Percentiles rank a stretch among this genome's conserved stretches.
These are phyloP conservation scores for Pantherophis vulpinus DNA, from an alignment of 2,797 vertebrate genomes.

Conservation along the genomic window DNA sequence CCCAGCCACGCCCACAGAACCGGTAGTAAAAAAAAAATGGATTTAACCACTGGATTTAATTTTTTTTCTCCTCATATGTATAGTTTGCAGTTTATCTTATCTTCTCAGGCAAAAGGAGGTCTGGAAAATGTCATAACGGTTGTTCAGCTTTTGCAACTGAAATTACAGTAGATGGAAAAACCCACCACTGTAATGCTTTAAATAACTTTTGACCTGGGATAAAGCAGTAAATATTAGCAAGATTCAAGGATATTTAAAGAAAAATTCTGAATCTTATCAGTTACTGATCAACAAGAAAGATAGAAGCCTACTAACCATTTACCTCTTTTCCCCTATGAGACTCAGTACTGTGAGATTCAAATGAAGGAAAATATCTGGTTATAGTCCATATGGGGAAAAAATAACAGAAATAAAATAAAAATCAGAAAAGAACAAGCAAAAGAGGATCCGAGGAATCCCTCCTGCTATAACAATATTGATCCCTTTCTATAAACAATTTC, in stretches of 20 bases:
- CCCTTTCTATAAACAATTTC: not conserved
- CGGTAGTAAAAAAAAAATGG: too few species aligned
- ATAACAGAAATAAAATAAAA: not conserved
- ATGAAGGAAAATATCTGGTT: not conserved
- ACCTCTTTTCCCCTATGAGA: not conserved
- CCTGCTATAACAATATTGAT: not conserved
- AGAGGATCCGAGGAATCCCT: not conserved
- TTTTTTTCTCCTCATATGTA: not conserved
- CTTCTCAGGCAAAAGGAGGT: not conserved
- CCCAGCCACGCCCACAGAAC: too few species aligned
- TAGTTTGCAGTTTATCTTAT: not conserved
- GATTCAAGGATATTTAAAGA: not conserved
- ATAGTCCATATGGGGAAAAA: not conserved
- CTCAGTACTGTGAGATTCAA: not conserved
- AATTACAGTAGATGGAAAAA: not conserved
- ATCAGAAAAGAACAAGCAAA: not conserved
- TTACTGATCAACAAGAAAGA: not conserved
- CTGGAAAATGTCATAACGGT: not conserved
- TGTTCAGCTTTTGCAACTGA: not conserved
- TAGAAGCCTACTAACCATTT: not conserved
- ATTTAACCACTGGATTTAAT: not conserved
- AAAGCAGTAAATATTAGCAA: not conserved
- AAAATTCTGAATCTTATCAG: not conserved
- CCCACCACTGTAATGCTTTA: not conserved
- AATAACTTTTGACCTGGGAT: not conserved